Evolutionary conservation across 1,140 invertebrate species (phyloP).

Genomic region (Triops longicaudatus): DNA sequence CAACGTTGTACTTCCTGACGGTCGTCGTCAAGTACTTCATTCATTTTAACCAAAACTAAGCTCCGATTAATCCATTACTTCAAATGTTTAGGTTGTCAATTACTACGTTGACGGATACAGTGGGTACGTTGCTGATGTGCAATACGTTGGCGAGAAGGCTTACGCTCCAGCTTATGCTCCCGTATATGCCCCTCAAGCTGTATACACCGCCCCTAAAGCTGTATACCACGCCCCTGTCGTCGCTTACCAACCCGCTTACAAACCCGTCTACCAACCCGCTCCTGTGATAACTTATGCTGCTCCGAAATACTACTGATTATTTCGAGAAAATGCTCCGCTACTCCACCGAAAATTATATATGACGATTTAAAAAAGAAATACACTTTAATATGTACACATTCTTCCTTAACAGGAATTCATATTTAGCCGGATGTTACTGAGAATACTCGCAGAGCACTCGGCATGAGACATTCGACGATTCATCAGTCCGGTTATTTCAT

Average conservation of each 20-base stretch:
- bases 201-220: not conserved
- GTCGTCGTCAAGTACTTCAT: slow-evolving; percentile 19
- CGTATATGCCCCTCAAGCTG: not conserved
- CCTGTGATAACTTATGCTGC: not conserved
- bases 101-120: slow-evolving; percentile 20
- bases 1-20: slow-evolving; percentile 33
- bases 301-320: not conserved
- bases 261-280: not conserved
- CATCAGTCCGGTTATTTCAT: no score
- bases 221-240: not conserved
- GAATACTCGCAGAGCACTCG: no score
- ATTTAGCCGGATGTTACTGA: no score
- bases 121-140: slow-evolving; percentile 24
- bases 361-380: no score
- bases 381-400: no score
- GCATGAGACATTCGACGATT: no score
- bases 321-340: not conserved
- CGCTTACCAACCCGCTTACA: not conserved
- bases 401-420: no score
- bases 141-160: slow-evolving; percentile 21
- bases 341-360: not conserved
- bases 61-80: not conserved
- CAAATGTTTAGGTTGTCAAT: not conserved
- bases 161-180: not conserved
- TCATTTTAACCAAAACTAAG: not conserved